Conservation (phyloP, 2,888 invertebrate species). For the Xestobium rufovillosum region DNA sequence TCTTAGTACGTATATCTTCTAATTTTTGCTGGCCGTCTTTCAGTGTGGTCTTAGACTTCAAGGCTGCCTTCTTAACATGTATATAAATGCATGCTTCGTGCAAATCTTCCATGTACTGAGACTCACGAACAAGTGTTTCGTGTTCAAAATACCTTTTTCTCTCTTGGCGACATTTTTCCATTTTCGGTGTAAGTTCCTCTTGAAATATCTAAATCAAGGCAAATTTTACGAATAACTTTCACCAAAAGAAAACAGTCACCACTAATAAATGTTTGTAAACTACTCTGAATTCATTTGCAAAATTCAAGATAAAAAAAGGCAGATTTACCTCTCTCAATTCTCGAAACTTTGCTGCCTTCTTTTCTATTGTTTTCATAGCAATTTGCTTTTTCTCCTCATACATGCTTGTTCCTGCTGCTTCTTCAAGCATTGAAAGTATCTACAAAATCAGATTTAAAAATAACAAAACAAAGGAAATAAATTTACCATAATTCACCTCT, state of each 20-base stretch:
- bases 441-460: slow-evolving; percentile 32
- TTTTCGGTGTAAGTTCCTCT: slow-evolving; percentile 87
- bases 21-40: slow-evolving; percentile 29
- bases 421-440: slow-evolving; percentile 96
- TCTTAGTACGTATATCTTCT: slow-evolving; percentile 40
- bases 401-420: slow-evolving; percentile 95
- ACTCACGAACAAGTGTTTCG: slow-evolving; percentile 75
- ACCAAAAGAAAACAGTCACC: neutral
- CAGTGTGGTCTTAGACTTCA: slow-evolving; percentile 30
- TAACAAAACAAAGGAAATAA: slow-evolving; percentile 3
- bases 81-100: slow-evolving; percentile 65
- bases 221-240: slow-evolving; percentile 8
- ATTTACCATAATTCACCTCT: slow-evolving; percentile 55
- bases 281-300: too few relatives aligned
- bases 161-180: slow-evolving; percentile 80
- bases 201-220: slow-evolving; percentile 55
- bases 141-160: slow-evolving; percentile 78
- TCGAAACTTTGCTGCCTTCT: slow-evolving; percentile 82
- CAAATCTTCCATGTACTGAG: slow-evolving; percentile 72
- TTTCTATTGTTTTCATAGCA: slow-evolving; percentile 80
- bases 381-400: slow-evolving; percentile 90
- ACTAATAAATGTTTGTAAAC: neutral
- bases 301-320: too few relatives aligned
- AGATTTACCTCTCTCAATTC: slow-evolving; percentile 77
- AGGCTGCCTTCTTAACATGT: slow-evolving; percentile 32